These are phyloP conservation scores for Rhabdomys dilectus DNA, from an alignment of 2,113 vertebrate species.

Conservation along the genomic window DNA sequence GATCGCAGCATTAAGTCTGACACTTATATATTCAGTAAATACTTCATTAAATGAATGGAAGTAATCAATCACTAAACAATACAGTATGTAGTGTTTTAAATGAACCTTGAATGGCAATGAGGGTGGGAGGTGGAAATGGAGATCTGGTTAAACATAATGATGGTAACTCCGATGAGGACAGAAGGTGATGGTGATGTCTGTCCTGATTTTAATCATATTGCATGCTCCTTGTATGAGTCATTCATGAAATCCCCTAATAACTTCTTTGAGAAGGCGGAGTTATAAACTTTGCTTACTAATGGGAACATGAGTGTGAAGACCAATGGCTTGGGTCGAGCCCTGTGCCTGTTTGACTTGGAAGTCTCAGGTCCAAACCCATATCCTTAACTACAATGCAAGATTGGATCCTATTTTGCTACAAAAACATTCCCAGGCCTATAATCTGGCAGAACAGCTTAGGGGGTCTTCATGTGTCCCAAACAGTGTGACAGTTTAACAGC, in stretches of 20 bases:
- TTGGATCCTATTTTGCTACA: slow-evolving; percentile 3
- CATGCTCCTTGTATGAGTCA: neutral
- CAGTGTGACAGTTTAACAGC: neutral
- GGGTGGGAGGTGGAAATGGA: slow-evolving; percentile 8
- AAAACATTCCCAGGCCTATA: neutral
- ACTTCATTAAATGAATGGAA: slow-evolving; percentile 29
- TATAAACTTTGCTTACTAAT: neutral
- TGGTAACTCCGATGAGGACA: neutral
- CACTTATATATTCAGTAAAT: slow-evolving; percentile 13
- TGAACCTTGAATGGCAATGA: slow-evolving; percentile 25
- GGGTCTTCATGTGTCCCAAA: neutral
- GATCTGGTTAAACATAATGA: neutral
- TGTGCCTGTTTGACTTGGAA: neutral
- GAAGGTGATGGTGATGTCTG: neutral
- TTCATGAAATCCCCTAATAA: neutral
- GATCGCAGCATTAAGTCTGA: neutral
- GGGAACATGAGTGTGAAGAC: neutral
- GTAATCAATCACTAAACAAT: slow-evolving; percentile 38
- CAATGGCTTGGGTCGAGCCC: neutral
- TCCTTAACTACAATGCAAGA: neutral
- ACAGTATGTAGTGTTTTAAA: slow-evolving; percentile 5
- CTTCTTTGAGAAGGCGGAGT: neutral
- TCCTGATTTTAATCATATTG: slow-evolving; percentile 24
- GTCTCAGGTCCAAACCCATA: neutral
- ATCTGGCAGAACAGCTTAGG: neutral